These are phyloP conservation scores for Ariolimax columbianus DNA, from an alignment of 2,888 invertebrate species.

Conservation along the genomic window DNA sequence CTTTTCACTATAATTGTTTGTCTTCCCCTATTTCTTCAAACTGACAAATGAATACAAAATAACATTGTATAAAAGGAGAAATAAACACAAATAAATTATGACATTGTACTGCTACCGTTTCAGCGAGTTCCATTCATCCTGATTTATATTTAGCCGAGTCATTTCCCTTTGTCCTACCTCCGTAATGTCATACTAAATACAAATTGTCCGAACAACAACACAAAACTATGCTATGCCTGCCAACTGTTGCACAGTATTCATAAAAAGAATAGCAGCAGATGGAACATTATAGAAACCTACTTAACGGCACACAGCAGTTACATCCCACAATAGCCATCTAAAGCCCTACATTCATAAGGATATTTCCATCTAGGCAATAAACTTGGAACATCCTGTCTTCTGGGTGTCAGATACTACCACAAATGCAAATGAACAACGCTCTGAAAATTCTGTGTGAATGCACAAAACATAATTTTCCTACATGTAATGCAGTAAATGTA, in stretches of 20 bases:
- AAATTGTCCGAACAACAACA: background rate
- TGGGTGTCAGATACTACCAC: too few species aligned
- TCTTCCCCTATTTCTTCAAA: too few species aligned
- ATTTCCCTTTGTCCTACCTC: background rate
- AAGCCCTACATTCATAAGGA: background rate
- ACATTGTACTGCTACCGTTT: background rate
- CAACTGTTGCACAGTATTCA: constrained; percentile 8
- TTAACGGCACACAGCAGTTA: background rate
- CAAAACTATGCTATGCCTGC: constrained; percentile 4
- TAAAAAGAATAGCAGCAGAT: background rate
- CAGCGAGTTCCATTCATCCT: background rate
- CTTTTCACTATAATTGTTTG: too few species aligned
- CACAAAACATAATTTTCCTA: background rate
- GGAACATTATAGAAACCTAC: background rate
- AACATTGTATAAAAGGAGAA: too few species aligned
- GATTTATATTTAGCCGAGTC: background rate
- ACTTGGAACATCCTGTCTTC: background rate
- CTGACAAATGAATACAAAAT: too few species aligned
- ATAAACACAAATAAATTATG: background rate
- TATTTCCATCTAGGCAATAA: background rate
- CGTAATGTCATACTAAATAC: background rate
- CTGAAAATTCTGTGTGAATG: background rate
- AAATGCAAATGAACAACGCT: too few species aligned
- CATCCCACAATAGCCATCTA: background rate
- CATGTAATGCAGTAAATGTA: background rate